Conservation (phyloP, 2,113 vertebrate genomes). For the Aphelocoma coerulescens region DNA sequence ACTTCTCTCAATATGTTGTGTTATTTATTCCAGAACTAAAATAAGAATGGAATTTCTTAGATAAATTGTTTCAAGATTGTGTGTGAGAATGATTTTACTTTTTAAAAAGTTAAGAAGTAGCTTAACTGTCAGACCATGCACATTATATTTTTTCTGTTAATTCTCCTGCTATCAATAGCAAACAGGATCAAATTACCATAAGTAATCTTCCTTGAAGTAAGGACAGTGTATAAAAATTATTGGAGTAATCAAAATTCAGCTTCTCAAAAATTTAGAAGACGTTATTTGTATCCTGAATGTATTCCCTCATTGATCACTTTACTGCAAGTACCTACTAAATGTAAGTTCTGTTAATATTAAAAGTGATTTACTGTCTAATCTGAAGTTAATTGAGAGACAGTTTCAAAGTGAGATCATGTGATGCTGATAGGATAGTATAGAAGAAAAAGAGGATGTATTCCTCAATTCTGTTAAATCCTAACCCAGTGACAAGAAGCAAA, state of each 20-base stretch:
- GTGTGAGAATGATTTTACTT: neutral
- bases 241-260: neutral
- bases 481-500: neutral
- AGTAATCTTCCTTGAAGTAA: neutral
- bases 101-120: neutral
- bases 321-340: neutral
- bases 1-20: neutral
- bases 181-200: neutral
- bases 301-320: neutral
- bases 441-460: neutral
- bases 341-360: neutral
- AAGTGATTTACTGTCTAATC: neutral
- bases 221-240: neutral
- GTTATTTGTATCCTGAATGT: neutral
- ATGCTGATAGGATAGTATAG: neutral
- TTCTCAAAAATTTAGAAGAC: neutral
- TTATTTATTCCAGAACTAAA: neutral
- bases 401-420: neutral
- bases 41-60: neutral
- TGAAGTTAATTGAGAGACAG: neutral
- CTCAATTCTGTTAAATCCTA: neutral
- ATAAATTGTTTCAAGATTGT: neutral
- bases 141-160: neutral
- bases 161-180: neutral
- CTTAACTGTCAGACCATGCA: neutral